A percentile compares a stretch with the other conserved stretches of the same genome.
These are phyloP conservation scores for Ganaspis sp. DNA, from an alignment of 1,140 invertebrate genomes.

Conservation along the genomic window DNA sequence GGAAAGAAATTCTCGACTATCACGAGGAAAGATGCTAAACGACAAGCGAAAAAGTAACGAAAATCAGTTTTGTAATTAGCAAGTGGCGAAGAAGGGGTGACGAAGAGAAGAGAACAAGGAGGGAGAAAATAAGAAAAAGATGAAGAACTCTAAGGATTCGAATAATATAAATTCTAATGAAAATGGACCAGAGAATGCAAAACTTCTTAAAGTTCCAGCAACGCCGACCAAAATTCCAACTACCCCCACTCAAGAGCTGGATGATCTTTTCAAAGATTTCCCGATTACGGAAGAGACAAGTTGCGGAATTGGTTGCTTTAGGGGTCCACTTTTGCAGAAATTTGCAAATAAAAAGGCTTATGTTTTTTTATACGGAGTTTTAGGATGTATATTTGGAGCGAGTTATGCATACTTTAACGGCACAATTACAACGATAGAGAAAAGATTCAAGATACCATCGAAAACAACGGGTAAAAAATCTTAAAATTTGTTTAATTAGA, in stretches of 20 bases:
- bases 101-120: constrained; percentile 44
- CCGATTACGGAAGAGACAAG: constrained; percentile 79
- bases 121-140: too few species aligned
- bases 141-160: constrained; percentile 59
- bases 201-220: constrained; percentile 61
- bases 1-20: too few species aligned
- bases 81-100: background rate
- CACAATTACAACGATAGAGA: constrained; percentile 87
- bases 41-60: constrained; percentile 23
- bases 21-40: constrained; percentile 43
- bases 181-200: constrained; percentile 68
- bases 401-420: constrained; percentile 87
- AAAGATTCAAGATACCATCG: constrained; percentile 87
- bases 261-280: constrained; percentile 75
- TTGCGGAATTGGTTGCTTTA: constrained; percentile 80
- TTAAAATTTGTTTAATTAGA: background rate
- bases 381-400: constrained; percentile 85
- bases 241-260: constrained; percentile 68
- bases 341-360: constrained; percentile 87
- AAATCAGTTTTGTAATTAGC: background rate
- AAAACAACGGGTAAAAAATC: constrained; percentile 80
- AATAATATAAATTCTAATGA: constrained; percentile 62
- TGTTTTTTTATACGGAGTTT: constrained; percentile 83
- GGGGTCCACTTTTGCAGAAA: constrained; percentile 78
- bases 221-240: constrained; percentile 61